Conservation (phyloP, 2,888 invertebrate genomes). For the Protonemura montana region DNA sequence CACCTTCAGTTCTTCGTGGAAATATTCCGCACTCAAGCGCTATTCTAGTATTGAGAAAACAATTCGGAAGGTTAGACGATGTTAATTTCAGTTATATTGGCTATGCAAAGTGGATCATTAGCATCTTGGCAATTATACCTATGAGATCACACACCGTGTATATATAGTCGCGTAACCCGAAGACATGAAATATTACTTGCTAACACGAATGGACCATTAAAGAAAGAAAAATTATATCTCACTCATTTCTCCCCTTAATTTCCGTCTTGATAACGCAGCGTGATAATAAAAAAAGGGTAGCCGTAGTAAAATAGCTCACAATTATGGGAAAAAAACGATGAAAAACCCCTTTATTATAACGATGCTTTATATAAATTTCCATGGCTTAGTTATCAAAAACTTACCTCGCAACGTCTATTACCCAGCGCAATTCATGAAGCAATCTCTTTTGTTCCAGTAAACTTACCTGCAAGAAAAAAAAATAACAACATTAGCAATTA, state of each 20-base stretch:
- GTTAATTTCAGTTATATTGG: slow-evolving; percentile 12
- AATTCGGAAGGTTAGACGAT: not conserved
- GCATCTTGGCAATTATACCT: not conserved
- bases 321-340: not conserved
- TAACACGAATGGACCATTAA: slow-evolving; percentile 3
- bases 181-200: not conserved
- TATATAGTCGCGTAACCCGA: not conserved
- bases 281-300: not conserved
- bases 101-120: slow-evolving; percentile 12
- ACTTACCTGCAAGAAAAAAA: not conserved
- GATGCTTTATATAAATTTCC: not conserved
- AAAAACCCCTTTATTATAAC: not conserved
- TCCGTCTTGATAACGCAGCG: not conserved
- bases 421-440: not conserved
- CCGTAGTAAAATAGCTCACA: not conserved
- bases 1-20: not conserved
- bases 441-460: not conserved
- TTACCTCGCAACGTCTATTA: not conserved
- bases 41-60: not conserved
- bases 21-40: not conserved
- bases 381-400: not conserved
- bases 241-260: not conserved
- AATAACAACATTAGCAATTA: not conserved
- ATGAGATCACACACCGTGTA: not conserved
- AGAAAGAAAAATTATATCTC: not conserved